These are phyloP conservation scores for Eupeodes latifasciatus DNA, from an alignment of 2,888 invertebrate genomes.

Conservation along the genomic window DNA sequence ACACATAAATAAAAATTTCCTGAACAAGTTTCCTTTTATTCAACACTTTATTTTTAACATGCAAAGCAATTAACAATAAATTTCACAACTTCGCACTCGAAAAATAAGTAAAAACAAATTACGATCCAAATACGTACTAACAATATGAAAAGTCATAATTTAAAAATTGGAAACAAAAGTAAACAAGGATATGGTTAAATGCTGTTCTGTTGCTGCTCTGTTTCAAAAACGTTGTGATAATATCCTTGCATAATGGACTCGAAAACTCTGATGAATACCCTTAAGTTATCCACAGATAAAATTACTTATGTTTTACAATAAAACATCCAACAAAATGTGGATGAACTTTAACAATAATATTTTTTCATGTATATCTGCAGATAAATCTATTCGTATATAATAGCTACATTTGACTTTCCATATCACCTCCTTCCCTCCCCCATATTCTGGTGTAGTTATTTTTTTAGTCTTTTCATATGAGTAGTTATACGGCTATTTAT, in stretches of 20 bases:
- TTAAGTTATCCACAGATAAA: constrained; percentile 6
- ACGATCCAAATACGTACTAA: not conserved
- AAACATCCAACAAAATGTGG: constrained; percentile 13
- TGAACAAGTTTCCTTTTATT: not conserved
- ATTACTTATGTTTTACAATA: constrained; percentile 1
- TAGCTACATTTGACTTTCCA: not conserved
- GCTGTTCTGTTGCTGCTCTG: not conserved
- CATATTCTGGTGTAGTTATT: constrained; percentile 10
- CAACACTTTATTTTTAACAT: not conserved
- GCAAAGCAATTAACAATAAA: constrained; percentile 7
- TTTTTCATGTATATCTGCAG: not conserved
- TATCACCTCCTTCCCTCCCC: not conserved
- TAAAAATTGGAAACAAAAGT: not conserved
- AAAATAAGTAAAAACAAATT: not conserved
- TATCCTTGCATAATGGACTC: not conserved
- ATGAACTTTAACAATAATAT: constrained; percentile 32
- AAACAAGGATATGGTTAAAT: not conserved
- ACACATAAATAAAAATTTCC: not conserved
- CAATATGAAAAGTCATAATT: constrained; percentile 16
- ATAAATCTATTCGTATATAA: not conserved
- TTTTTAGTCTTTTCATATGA: not conserved
- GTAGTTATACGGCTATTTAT: not conserved
- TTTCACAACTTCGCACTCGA: constrained; percentile 9
- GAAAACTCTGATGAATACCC: constrained; percentile 18
- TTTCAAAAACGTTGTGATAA: not conserved